A percentile compares a stretch with the other conserved stretches of the same genome.
Evolutionary conservation across 2,797 vertebrate species (phyloP).

Genomic region (Sebastes reedi): DNA sequence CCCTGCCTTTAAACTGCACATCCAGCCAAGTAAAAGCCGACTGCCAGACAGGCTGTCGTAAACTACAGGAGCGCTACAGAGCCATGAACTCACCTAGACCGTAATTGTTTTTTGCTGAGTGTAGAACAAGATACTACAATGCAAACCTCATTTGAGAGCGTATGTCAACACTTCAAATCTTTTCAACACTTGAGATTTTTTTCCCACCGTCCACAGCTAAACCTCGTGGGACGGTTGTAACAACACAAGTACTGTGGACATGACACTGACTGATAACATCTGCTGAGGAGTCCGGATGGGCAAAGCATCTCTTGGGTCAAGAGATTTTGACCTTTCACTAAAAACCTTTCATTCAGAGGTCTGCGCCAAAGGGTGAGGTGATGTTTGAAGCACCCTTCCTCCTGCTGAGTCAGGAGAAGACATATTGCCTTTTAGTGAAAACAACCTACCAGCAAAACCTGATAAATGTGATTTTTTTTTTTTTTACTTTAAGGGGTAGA

Average conservation of each 20-base stretch:
- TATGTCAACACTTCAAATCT: conserved; percentile 42
- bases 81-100: neutral
- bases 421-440: conserved; percentile 6
- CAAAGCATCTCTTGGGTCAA: conserved; percentile 58
- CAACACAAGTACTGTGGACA: conserved; percentile 33
- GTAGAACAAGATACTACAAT: conserved; percentile 17
- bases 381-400: conserved; percentile 28
- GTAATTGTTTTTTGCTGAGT: conserved; percentile 9
- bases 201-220: conserved; percentile 26
- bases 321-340: conserved; percentile 44
- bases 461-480: neutral
- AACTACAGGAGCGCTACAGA: neutral
- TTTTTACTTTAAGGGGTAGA: neutral
- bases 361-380: conserved; percentile 5
- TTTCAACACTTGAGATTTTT: conserved; percentile 23
- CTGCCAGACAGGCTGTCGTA: neutral
- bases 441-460: neutral
- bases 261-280: conserved; percentile 62
- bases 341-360: conserved; percentile 43
- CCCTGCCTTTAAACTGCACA: neutral
- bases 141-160: conserved; percentile 11
- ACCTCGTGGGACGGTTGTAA: conserved; percentile 18
- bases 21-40: neutral
- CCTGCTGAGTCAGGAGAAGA: conserved; percentile 21
- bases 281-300: conserved; percentile 47